Percentiles rank a stretch among this genome's conserved stretches.
These are phyloP conservation scores for Spinus pinus DNA, from an alignment of 2,797 vertebrate genomes.

Conservation along the genomic window DNA sequence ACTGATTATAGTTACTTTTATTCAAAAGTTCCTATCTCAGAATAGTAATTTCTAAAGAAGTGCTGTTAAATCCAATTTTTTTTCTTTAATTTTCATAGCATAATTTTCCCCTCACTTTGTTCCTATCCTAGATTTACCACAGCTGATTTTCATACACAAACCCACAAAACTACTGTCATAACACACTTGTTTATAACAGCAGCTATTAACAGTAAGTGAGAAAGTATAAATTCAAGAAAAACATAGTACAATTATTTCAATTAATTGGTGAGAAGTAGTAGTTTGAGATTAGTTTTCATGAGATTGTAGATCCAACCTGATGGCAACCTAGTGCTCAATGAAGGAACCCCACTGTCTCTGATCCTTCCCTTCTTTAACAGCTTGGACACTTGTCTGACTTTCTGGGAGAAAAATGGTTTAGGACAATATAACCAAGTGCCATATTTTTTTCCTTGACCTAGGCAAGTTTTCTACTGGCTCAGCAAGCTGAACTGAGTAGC, in stretches of 20 bases:
- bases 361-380: neutral
- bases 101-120: neutral
- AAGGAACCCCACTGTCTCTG: neutral
- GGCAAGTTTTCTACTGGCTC: neutral
- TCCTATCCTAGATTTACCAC: neutral
- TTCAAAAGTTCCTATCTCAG: neutral
- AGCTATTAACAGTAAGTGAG: neutral
- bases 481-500: neutral
- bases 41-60: neutral
- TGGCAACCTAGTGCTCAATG: neutral
- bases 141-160: neutral
- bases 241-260: neutral
- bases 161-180: neutral
- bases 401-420: neutral
- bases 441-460: neutral
- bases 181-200: neutral
- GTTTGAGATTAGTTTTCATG: neutral
- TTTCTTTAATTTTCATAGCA: neutral
- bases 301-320: neutral
- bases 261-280: neutral
- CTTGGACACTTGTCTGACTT: neutral
- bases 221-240: neutral
- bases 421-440: neutral
- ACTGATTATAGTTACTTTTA: neutral
- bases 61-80: neutral